These are phyloP conservation scores for Stenotaenia linearis DNA, from an alignment of 2,888 invertebrate genomes.

Conservation along the genomic window DNA sequence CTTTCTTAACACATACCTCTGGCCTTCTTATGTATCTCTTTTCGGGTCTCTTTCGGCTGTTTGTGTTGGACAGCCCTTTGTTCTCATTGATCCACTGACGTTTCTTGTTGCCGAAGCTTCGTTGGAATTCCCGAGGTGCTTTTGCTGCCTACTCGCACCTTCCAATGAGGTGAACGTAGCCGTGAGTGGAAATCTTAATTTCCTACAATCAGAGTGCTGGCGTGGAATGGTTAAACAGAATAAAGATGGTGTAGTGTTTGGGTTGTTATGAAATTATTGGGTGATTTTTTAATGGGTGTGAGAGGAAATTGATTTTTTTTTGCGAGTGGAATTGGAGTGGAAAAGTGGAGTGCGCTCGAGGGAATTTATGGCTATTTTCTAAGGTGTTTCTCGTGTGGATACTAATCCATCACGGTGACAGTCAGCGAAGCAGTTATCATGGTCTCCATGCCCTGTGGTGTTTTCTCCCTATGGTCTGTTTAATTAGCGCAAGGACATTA, in stretches of 20 bases:
- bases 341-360: not conserved
- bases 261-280: not conserved
- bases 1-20: not conserved
- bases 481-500: not conserved
- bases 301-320: too few species aligned
- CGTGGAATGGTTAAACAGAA: not conserved
- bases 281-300: too few species aligned
- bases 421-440: not conserved
- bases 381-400: not conserved
- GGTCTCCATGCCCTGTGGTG: not conserved
- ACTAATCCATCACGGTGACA: not conserved
- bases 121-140: not conserved
- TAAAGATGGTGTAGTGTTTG: not conserved
- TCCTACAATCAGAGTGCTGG: not conserved
- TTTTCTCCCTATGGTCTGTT: not conserved
- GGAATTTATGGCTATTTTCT: not conserved
- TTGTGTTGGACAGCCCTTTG: not conserved
- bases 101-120: not conserved
- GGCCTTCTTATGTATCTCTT: not conserved
- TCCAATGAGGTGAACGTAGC: not conserved
- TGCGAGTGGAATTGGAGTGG: not conserved
- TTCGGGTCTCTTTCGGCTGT: not conserved
- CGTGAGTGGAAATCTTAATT: not conserved
- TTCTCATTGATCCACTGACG: not conserved
- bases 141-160: not conserved